Base-by-base conservation (phyloP, 2,797 vertebrate genomes). In the Gymnothorax reevesii region DNA sequence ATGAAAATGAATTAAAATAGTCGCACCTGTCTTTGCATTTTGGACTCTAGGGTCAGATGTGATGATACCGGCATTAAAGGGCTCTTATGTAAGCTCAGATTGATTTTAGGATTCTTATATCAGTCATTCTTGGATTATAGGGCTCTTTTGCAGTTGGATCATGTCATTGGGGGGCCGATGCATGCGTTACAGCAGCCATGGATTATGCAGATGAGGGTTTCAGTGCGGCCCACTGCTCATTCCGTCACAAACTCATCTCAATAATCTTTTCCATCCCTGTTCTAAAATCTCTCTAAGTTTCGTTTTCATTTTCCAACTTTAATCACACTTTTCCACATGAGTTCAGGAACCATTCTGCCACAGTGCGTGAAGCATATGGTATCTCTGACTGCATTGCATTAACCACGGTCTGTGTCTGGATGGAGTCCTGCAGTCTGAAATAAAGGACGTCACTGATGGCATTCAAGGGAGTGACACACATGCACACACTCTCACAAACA, bases 401-500 rank as follows among this genome's bases (percentile, higher is more conserved):
- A 79, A 82, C 88, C 85, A 84, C 33, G n/a, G 83, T 75, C 27
- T 85, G 77, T 82, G 83, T 52, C 54, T 22, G 83, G 25, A 27
- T 54, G 73, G 33, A 73, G 62, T 55, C 83, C 71, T 59, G 84
- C 86, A 86, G 82, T 84, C 10, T 85, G 33, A 42, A 10, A 49
- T 69, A 77, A 59, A 42, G n/a, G 20, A 49, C 62, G 88, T 66
- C 88, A 88, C 73, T 22, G 73, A 89, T 89, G 88, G 85, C 85
- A 89, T 73, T 88, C 88, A 64, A 85, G 54, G 84, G 87, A 88
- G 88, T 73, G 54, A 7, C 60, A 71, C 49, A 60, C 77, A 83
- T 84, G 57, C 20, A 71, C 64, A 55, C 71, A 64, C 22, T 42
- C 33, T 42, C 33, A 42, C 33, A 42, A 42, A 42, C 2, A 2